Conservation (phyloP, 1,140 invertebrate species). For the Drosophila subpulchrella region DNA sequence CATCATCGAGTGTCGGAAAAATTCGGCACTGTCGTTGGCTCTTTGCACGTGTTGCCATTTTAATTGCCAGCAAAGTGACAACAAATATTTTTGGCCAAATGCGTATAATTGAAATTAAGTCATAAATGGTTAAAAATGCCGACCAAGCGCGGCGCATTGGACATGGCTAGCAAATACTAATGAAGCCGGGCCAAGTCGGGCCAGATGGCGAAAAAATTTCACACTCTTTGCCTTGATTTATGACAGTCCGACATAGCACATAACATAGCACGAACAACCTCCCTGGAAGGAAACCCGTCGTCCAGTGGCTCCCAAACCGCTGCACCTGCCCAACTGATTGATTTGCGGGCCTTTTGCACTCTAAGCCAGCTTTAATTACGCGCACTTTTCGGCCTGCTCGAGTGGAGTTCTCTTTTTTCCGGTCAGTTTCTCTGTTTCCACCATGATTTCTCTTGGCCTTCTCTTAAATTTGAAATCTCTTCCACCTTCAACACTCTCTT, state of each 20-base stretch:
- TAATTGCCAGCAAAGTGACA: constrained; percentile 74
- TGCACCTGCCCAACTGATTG: constrained; percentile 71
- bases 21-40: constrained; percentile 20
- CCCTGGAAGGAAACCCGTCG: constrained; percentile 67
- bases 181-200: constrained; percentile 44
- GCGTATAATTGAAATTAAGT: constrained; percentile 80
- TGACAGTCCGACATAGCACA: constrained; percentile 47
- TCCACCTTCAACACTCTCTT: constrained; percentile 19
- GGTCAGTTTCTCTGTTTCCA: neutral
- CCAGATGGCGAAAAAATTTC: constrained; percentile 71
- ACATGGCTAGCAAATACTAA: constrained; percentile 45
- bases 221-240: constrained; percentile 76
- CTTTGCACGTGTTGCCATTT: constrained; percentile 74
- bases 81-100: constrained; percentile 80
- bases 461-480: constrained; percentile 2
- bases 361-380: constrained; percentile 36
- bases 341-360: constrained; percentile 31
- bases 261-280: constrained; percentile 7
- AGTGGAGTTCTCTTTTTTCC: constrained; percentile 7
- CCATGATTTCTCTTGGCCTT: constrained; percentile 3
- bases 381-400: constrained; percentile 26
- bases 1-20: constrained; percentile 4
- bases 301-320: constrained; percentile 59
- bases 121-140: constrained; percentile 78
- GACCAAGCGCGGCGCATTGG: constrained; percentile 52